These are phyloP conservation scores for Gobiocypris rarus DNA, from an alignment of 2,113 vertebrate species.

Conservation along the genomic window DNA sequence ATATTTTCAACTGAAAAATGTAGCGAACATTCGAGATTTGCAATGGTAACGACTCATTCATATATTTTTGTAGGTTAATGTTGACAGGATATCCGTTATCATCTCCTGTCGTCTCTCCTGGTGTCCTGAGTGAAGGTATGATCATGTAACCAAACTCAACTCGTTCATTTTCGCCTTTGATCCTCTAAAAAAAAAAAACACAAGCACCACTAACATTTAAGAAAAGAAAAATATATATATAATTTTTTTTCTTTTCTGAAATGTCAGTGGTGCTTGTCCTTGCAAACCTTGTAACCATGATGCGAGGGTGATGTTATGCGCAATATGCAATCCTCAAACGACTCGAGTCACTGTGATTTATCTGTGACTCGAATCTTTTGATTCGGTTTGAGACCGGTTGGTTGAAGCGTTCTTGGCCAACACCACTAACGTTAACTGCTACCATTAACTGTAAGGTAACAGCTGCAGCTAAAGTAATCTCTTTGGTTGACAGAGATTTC, in stretches of 20 bases:
- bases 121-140: background rate
- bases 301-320: no score
- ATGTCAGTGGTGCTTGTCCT: background rate
- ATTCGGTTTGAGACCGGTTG: background rate
- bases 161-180: background rate
- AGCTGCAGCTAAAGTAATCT: background rate
- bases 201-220: no score
- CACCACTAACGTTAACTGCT: background rate
- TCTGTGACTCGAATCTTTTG: background rate
- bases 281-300: no score
- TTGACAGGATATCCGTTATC: background rate
- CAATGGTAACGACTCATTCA: background rate
- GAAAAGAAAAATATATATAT: no score
- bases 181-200: no score
- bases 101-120: background rate
- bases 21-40: background rate
- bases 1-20: background rate
- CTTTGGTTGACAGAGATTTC: slow-evolving; percentile 44
- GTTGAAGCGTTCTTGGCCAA: background rate
- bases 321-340: no score
- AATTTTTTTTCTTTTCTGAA: background rate
- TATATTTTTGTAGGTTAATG: slow-evolving; percentile 21
- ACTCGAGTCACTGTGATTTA: no score
- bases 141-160: background rate
- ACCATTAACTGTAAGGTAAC: background rate